These are phyloP conservation scores for Anas georgica DNA, from an alignment of 2,797 vertebrate species.

Conservation along the genomic window DNA sequence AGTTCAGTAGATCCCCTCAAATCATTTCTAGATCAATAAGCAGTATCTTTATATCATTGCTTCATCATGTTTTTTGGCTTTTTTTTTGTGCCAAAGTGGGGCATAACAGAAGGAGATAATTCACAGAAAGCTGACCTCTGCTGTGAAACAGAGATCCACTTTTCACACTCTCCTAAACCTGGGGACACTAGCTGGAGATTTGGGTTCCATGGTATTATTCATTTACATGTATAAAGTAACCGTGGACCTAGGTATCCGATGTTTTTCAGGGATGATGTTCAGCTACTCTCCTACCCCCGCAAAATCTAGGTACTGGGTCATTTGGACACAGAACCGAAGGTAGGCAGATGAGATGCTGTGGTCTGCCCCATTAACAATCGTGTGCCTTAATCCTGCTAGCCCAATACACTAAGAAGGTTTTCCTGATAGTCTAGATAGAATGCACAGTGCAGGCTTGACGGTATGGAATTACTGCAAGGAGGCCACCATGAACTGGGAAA, in stretches of 20 bases:
- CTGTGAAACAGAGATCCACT: neutral
- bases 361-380: constrained; percentile 13
- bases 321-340: neutral
- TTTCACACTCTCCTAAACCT: neutral
- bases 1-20: neutral
- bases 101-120: neutral
- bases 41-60: neutral
- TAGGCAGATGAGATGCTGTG: constrained; percentile 6
- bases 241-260: neutral
- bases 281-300: neutral
- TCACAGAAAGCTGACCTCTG: neutral
- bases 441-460: neutral
- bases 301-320: neutral
- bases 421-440: neutral
- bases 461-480: neutral
- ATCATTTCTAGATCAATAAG: neutral
- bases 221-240: neutral
- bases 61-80: neutral
- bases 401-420: neutral
- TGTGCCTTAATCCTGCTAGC: neutral
- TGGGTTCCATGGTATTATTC: neutral
- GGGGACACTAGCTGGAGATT: neutral
- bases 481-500: constrained; percentile 27
- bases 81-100: neutral
- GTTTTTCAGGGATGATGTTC: neutral